Base-by-base conservation (phyloP, 2,113 vertebrate species). In the Calyptomena viridis region DNA sequence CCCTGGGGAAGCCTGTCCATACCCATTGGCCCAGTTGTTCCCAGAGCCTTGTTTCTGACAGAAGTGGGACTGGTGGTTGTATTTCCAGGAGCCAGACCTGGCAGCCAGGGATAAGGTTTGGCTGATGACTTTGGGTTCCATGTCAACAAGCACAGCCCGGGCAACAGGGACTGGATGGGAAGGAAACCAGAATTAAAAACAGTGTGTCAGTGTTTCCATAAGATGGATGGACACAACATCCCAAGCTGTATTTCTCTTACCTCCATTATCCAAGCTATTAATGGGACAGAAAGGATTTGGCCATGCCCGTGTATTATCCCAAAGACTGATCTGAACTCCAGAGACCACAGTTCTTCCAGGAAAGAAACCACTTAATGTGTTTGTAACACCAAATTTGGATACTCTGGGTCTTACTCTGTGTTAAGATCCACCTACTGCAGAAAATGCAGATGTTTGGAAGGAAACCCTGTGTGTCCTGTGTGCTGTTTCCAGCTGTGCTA, bases 21-120 rank as follows among this genome's bases (percentile, higher is more conserved):
- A 99, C 99, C 99, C 99, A 21, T 98, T 99, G 13, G 99, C 99
- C 99, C 99, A 99, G 98, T 99, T 99, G 97, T 99, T 99, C 94
- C 99, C 99, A 49, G 98, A 99, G 37, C 99, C 99, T 96, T 99
- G 98, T 91, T 99, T 99, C 96, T 99, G 99, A 89, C 98, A 99
- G 97, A 99, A 99, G 96, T 98, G 97, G 0, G 99, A 98, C 7
- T 71, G 87, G 8, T 98, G 96, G 64, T 85, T 93, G 16, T 99
- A 99, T 71, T 94, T 98, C 99, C 99, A 99, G 93, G 22, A 96
- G 76, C 98, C 98, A 81, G 98, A 98, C 24, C 87, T 97, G 31
- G 97, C 95, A 66, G 99, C 98, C 75, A 81, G 97, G 80, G 97
- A 95, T 39, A 99, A 90, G 15, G 98, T 98, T 73, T 98, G 98